Evolutionary conservation across 2,888 invertebrate species (phyloP), one percentile per base, ranked within the genome.

Genomic region (Xestobium rufovillosum): DNA sequence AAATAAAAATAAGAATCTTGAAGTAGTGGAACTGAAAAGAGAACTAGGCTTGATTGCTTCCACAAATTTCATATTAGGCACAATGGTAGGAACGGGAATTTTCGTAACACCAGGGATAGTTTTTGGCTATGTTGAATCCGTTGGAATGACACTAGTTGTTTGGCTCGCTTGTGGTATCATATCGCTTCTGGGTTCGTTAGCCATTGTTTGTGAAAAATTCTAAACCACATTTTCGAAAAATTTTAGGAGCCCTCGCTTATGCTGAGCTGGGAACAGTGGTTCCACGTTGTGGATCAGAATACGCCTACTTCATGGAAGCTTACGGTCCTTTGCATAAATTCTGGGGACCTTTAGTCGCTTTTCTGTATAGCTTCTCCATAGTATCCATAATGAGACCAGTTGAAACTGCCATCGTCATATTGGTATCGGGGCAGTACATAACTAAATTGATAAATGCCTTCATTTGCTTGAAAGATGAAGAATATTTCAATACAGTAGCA

Each of bases 241-340:
- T 19, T 54, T 65, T 88, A 83, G 83, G 87, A 47, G 86, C 86
- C 1, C 60, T 87, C 41, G 79, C 82, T 2, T 88, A 84, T 55
- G 83, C 86, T 19, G 88, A 88, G 66, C 66, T 88, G 34, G 85
- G 86, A 17, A 82, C 83, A 1, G 78, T 86, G 1, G 76, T 87
- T 3, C 80, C 80, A 1, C 71, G 80, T 53, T 84, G 85, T 1
- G 88, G 88, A 2, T 86, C 84, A 2, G 86, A 87, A 63, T 87
- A 87, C 58, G 75, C 81, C 1, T 88, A 85, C 57, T 79, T 84
- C 53, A 71, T 78, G 57, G 81, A 81, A 57, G 80, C 84, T 1
- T 84, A 82, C 60, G 70, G 75, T 6, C 75, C 77, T 3, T 63
- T 72, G 27, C 82, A 83, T 53, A 70, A 64, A 47, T 83, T 73